Percentiles rank a stretch among this genome's conserved stretches.
Evolutionary conservation across 1,140 invertebrate species (phyloP).

Genomic region (Temnothorax curvispinosus): DNA sequence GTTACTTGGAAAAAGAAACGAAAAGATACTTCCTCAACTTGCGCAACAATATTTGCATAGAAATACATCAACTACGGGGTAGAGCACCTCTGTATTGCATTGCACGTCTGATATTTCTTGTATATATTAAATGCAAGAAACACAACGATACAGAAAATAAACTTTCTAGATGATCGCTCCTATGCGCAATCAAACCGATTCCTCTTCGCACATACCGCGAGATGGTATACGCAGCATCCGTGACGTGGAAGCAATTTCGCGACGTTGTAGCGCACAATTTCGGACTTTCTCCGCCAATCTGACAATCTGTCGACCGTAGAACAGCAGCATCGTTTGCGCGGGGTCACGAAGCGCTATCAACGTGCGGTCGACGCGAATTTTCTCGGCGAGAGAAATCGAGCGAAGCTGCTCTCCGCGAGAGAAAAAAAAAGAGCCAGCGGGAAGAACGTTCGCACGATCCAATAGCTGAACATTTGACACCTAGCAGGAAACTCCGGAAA

Average conservation of each 20-base stretch:
- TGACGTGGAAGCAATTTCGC: conserved; percentile 23
- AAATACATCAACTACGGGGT: conserved; percentile 47
- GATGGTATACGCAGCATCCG: conserved; percentile 6
- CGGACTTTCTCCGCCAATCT: conserved; percentile 40
- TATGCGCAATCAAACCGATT: conserved; percentile 3
- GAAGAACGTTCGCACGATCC: conserved; percentile 39
- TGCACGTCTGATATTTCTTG: neutral
- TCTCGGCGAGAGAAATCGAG: conserved; percentile 33
- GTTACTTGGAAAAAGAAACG: conserved; percentile 50
- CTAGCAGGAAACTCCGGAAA: conserved; percentile 56
- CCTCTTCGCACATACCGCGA: neutral
- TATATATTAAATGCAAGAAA: neutral
- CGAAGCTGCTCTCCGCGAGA: neutral
- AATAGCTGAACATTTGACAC: conserved; percentile 67
- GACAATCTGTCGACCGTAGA: conserved; percentile 36
- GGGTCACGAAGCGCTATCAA: conserved; percentile 17
- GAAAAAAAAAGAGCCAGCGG: neutral
- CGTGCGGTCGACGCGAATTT: conserved; percentile 31
- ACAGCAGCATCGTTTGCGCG: conserved; percentile 10
- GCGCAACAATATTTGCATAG: conserved; percentile 51
- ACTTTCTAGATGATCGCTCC: conserved; percentile 29
- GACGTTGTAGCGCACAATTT: conserved; percentile 26
- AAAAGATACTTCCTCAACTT: conserved; percentile 40
- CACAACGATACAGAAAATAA: neutral
- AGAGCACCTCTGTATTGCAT: conserved; percentile 17